These are phyloP conservation scores for Climacteris rufus DNA, from an alignment of 2,113 vertebrate species.

Conservation along the genomic window DNA sequence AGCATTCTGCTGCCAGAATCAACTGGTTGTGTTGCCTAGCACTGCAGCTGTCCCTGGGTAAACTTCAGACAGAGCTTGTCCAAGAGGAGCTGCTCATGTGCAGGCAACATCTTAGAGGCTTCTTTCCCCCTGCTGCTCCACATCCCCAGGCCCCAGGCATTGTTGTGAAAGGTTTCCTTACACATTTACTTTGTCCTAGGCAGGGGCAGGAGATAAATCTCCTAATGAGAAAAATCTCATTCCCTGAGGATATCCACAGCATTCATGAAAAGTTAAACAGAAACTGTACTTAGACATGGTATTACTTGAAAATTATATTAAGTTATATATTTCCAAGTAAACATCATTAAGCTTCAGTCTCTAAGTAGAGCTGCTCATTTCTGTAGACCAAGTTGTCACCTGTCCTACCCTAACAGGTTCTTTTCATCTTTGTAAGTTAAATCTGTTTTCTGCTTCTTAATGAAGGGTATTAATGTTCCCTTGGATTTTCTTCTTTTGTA, in stretches of 20 bases:
- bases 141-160: neutral
- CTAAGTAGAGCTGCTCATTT: neutral
- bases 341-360: neutral
- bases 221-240: neutral
- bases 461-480: slow-evolving; percentile 2
- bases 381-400: neutral
- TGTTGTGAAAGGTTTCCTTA: neutral
- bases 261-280: neutral
- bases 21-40: neutral
- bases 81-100: neutral
- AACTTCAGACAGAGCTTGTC: neutral
- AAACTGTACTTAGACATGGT: neutral
- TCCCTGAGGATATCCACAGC: neutral
- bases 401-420: neutral
- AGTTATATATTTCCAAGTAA: neutral
- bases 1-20: neutral
- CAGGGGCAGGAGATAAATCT: neutral
- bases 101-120: neutral
- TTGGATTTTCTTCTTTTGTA: slow-evolving; percentile 6
- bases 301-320: neutral
- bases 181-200: neutral
- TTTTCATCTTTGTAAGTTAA: neutral
- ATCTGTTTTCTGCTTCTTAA: neutral
- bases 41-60: neutral
- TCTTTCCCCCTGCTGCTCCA: neutral